These are phyloP conservation scores for Glaucopsyche alexis DNA, from an alignment of 2,888 invertebrate species.

Conservation along the genomic window DNA sequence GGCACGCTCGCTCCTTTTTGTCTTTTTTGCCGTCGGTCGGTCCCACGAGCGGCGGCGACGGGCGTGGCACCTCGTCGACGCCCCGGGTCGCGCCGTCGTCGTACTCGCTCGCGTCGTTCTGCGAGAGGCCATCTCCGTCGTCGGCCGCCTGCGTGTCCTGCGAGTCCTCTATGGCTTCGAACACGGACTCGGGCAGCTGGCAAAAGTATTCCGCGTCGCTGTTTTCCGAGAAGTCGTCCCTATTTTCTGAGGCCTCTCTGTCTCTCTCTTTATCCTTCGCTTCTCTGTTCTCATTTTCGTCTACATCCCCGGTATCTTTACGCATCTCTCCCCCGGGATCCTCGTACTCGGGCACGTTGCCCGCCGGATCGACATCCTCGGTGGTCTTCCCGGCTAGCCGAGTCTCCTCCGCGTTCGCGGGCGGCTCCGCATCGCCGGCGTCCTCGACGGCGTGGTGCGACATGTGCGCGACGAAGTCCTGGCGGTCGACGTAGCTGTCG, in stretches of 20 bases:
- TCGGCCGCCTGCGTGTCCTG: conserved; percentile 45
- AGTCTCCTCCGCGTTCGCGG: background rate
- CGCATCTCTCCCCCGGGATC: background rate
- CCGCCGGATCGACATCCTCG: background rate
- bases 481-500: conserved; percentile 54
- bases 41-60: background rate
- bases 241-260: background rate
- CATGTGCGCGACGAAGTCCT: conserved; percentile 61
- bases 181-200: conserved; percentile 56
- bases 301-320: too few relatives aligned
- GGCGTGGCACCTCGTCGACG: too few relatives aligned
- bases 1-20: conserved; percentile 63
- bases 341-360: background rate
- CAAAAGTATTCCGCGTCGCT: conserved; percentile 54
- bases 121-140: conserved; percentile 11
- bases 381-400: background rate
- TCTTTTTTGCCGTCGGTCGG: conserved; percentile 31
- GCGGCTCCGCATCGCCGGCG: conserved; percentile 30
- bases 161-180: conserved; percentile 58
- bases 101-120: background rate
- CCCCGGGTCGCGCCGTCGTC: too few relatives aligned
- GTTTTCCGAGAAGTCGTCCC: conserved; percentile 53
- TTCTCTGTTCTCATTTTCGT: background rate
- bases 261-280: background rate
- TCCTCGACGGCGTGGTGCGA: conserved; percentile 55